phyloP scores from a whole-genome alignment of 1,140 invertebrate genomes.

The Acyrthosiphon pisum region DNA sequence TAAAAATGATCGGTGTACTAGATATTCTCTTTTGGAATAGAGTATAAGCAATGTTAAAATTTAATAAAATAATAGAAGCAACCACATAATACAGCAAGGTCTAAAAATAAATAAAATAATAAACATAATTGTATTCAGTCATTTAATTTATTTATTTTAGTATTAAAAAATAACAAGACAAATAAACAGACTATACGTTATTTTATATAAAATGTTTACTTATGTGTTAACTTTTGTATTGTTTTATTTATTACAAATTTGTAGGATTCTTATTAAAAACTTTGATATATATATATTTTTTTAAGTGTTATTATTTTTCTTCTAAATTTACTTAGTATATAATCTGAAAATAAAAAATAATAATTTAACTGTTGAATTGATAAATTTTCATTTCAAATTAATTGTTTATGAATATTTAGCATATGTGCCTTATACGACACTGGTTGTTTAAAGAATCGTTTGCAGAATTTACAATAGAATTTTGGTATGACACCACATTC shows the following conservation, averaged over 20 bases:
- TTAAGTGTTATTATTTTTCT: background rate
- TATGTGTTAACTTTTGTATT: background rate
- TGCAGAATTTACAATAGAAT: constrained; percentile 55
- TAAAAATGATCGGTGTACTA: background rate
- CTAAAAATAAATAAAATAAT: background rate
- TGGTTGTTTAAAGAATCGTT: constrained; percentile 50
- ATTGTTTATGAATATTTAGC: constrained; percentile 58
- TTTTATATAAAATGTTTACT: background rate
- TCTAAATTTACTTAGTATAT: background rate
- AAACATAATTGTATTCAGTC: background rate
- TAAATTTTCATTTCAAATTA: background rate
- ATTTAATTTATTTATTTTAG: background rate
- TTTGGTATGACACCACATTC: constrained; percentile 58
- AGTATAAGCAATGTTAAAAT: background rate
- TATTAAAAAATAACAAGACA: background rate
- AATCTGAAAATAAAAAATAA: background rate
- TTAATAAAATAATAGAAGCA: background rate
- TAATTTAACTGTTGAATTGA: background rate
- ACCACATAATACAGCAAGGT: background rate
- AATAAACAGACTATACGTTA: background rate
- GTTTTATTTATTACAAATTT: background rate
- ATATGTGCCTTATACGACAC: constrained; percentile 50
- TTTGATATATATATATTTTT: background rate
- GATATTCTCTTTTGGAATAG: background rate
- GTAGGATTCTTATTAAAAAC: background rate